These are phyloP conservation scores for Montipora sp. DNA, from an alignment of 64 coral and sea anemone genomes.

Conservation along the genomic window DNA sequence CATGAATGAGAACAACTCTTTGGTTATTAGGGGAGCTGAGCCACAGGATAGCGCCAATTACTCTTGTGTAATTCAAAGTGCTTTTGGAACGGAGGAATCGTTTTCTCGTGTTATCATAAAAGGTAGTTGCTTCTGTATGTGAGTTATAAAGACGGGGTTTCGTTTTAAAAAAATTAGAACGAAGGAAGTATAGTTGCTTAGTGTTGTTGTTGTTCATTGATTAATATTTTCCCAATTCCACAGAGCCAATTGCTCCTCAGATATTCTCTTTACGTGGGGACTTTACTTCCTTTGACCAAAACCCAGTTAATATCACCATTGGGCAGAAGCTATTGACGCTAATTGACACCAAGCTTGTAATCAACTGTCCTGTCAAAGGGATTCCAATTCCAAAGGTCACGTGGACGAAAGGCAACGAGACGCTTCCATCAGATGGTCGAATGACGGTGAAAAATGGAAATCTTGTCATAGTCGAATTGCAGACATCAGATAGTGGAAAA, in stretches of 20 bases:
- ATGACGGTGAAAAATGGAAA: slow-evolving; percentile 32
- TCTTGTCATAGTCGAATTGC: slow-evolving; percentile 35
- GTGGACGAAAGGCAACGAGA: slow-evolving; percentile 58
- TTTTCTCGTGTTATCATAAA: background rate
- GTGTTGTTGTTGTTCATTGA: background rate
- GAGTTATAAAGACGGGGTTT: too few relatives aligned
- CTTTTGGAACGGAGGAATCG: slow-evolving; percentile 14
- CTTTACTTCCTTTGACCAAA: background rate
- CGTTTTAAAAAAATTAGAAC: too few relatives aligned
- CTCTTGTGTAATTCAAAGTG: slow-evolving; percentile 35
- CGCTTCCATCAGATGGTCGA: slow-evolving; percentile 37
- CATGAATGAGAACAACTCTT: slow-evolving; percentile 31
- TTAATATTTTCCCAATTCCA: background rate
- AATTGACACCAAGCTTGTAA: slow-evolving; percentile 45
- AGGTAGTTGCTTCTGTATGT: background rate
- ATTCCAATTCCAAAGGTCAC: slow-evolving; percentile 69
- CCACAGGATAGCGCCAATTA: slow-evolving; percentile 46
- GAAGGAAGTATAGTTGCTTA: background rate
- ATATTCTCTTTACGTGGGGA: background rate
- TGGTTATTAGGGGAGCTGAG: slow-evolving; percentile 21
- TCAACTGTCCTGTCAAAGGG: slow-evolving; percentile 65
- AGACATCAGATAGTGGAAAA: slow-evolving; percentile 47
- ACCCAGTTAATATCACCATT: slow-evolving; percentile 51
- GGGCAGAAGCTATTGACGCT: slow-evolving; percentile 38
- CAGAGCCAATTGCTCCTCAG: slow-evolving; percentile 4